A percentile compares a stretch with the other conserved stretches of the same genome.
Conservation (phyloP, 2,797 vertebrate genomes). For the Acanthis flammea region DNA sequence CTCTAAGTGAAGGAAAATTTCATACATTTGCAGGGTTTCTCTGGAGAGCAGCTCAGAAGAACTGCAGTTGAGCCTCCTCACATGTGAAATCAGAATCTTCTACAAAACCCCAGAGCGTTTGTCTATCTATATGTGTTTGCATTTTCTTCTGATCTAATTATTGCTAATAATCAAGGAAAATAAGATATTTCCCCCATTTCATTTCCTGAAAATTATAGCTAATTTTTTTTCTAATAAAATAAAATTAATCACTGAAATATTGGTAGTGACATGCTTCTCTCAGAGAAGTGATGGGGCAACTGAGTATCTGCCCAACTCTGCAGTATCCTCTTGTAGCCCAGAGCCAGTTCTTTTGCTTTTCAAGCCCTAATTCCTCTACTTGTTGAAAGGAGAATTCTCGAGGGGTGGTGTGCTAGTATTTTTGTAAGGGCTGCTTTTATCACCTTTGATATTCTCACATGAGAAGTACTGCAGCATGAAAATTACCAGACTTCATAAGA, state of each 20-base stretch:
- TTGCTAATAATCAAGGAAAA: background rate
- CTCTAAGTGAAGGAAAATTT: background rate
- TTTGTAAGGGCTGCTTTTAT: background rate
- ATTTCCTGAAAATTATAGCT: background rate
- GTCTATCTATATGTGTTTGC: background rate
- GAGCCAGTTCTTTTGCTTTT: background rate
- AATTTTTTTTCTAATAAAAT: background rate
- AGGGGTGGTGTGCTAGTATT: background rate
- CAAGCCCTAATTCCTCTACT: background rate
- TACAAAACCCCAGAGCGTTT: fast-evolving
- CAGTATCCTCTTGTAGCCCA: background rate
- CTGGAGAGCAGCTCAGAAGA: background rate
- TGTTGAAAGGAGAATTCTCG: background rate
- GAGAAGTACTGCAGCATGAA: background rate
- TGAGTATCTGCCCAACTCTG: background rate
- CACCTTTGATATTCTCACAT: background rate
- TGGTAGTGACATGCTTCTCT: background rate
- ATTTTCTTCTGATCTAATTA: background rate
- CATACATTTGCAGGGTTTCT: background rate
- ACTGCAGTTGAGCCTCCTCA: background rate
- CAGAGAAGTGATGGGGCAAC: background rate
- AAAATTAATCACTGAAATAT: background rate
- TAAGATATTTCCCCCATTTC: fast-evolving
- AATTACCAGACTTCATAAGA: background rate
- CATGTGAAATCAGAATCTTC: background rate